phyloP scores from a whole-genome alignment of 2,113 vertebrate species.

The Acanthochromis polyacanthus region DNA sequence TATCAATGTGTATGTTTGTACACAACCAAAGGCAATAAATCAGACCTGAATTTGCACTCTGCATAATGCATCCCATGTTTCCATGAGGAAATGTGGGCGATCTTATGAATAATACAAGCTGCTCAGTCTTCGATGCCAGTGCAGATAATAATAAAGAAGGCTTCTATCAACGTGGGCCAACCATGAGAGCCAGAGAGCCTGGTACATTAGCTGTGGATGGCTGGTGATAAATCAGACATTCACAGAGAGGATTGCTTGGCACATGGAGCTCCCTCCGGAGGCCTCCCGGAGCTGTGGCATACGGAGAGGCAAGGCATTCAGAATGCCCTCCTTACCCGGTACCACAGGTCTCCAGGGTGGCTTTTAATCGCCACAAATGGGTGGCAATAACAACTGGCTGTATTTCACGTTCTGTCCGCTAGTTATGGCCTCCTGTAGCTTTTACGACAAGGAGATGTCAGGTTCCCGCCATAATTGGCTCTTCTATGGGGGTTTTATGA shows the following conservation, averaged over 20 bases:
- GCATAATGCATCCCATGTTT: constrained; percentile 88
- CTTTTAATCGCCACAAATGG: constrained; percentile 88
- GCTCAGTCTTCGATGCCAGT: constrained; percentile 86
- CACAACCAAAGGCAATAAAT: constrained; percentile 90
- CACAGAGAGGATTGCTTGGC: constrained; percentile 68
- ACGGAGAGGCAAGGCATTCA: constrained; percentile 80
- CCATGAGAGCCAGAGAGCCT: constrained; percentile 90
- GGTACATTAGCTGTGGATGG: constrained; percentile 90
- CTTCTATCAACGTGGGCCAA: constrained; percentile 84
- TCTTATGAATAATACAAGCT: constrained; percentile 96
- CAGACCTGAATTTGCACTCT: constrained; percentile 91
- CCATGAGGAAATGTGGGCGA: constrained; percentile 84
- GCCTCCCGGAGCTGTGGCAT: constrained; percentile 69
- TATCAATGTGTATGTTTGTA: constrained; percentile 81
- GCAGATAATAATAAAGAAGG: constrained; percentile 90
- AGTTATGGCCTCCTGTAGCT: constrained; percentile 83
- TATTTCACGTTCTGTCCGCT: constrained; percentile 87
- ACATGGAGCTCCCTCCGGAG: constrained; percentile 62
- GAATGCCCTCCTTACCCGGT: constrained; percentile 80
- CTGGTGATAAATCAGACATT: constrained; percentile 92
- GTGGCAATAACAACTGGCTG: constrained; percentile 89
- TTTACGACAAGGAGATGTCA: constrained; percentile 87
- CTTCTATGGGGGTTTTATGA: constrained; percentile 87
- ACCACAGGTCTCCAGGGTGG: constrained; percentile 85
- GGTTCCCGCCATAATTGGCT: constrained; percentile 90